Conservation (phyloP, 1,140 invertebrate genomes). For the Rhagoletis pomonella region DNA sequence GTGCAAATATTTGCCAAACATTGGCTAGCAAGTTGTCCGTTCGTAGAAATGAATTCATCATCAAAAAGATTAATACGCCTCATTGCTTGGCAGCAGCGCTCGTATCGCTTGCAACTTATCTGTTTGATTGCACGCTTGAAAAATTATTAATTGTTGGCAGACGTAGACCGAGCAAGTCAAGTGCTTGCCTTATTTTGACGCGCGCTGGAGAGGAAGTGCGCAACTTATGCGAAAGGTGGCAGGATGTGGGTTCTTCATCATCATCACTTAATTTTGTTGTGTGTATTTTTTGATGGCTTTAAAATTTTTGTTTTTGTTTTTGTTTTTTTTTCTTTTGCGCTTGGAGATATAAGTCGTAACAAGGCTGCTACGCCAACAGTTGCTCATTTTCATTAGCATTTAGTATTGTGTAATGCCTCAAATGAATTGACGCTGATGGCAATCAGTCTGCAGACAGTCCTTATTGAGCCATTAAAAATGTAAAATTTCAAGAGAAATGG, state of each 20-base stretch:
- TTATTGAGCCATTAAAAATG: not conserved
- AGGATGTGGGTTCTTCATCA: not conserved
- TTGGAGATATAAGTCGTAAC: no score
- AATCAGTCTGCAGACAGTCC: not conserved
- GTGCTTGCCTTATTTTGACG: not conserved
- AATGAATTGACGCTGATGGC: not conserved
- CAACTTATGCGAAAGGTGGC: no score
- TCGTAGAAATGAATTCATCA: slow-evolving; percentile 39
- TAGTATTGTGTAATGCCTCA: not conserved
- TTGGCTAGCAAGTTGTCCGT: slow-evolving; percentile 11
- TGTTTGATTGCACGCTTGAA: slow-evolving; percentile 47
- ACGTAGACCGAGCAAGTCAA: not conserved
- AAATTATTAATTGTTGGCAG: slow-evolving; percentile 43
- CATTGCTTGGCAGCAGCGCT: slow-evolving; percentile 31
- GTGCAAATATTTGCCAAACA: slow-evolving; percentile 35
- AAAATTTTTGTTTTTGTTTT: not conserved
- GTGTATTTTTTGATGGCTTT: no score
- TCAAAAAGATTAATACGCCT: slow-evolving; percentile 47
- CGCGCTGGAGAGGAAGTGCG: no score
- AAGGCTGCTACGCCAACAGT: not conserved
- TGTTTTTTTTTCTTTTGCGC: not conserved
- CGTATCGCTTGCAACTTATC: slow-evolving; percentile 13
- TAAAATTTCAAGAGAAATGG: not conserved
- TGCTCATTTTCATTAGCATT: not conserved
- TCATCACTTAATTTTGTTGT: slow-evolving; percentile 5